phyloP scores from a whole-genome alignment of 1,140 invertebrate genomes.

The Proctacanthus coquilletti region DNA sequence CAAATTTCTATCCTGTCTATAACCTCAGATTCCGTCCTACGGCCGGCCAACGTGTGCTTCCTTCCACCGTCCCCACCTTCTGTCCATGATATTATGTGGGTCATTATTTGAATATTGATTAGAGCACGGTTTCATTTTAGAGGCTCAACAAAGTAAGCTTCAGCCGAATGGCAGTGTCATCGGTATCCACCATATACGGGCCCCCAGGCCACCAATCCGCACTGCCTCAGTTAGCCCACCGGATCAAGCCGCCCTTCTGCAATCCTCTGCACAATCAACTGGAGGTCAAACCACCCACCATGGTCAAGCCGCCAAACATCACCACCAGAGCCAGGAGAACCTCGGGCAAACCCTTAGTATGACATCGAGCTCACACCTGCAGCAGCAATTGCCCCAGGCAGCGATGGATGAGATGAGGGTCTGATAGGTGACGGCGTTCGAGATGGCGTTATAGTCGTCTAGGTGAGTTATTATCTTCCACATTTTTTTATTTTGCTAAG shows the following conservation, averaged over 20 bases:
- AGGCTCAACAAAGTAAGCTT: slow-evolving; percentile 21
- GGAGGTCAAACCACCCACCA: slow-evolving; percentile 3
- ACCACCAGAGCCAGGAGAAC: slow-evolving; percentile 35
- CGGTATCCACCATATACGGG: slow-evolving; percentile 23
- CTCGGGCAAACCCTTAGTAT: slow-evolving; percentile 30
- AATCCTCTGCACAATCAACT: neutral
- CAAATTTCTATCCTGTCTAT: too few relatives aligned
- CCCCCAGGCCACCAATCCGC: slow-evolving; percentile 25
- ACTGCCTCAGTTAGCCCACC: slow-evolving; percentile 15
- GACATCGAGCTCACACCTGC: slow-evolving; percentile 30
- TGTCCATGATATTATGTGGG: too few relatives aligned
- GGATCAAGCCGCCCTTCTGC: slow-evolving; percentile 7
- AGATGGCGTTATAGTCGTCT: slow-evolving; percentile 31
- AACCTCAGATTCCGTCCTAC: too few relatives aligned
- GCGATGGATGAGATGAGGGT: slow-evolving; percentile 70
- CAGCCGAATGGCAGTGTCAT: slow-evolving; percentile 23
- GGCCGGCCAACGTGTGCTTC: too few relatives aligned
- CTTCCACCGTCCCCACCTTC: too few relatives aligned
- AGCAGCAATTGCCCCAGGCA: slow-evolving; percentile 51
- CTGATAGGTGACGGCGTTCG: slow-evolving; percentile 49
- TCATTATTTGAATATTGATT: too few relatives aligned
- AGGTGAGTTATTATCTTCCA: too few relatives aligned
- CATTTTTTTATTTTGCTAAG: too few relatives aligned
- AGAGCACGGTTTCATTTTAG: slow-evolving; percentile 16
- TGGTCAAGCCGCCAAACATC: slow-evolving; percentile 15